Conservation (phyloP, 2,113 vertebrate genomes). For the Motacilla tschutschensis region DNA sequence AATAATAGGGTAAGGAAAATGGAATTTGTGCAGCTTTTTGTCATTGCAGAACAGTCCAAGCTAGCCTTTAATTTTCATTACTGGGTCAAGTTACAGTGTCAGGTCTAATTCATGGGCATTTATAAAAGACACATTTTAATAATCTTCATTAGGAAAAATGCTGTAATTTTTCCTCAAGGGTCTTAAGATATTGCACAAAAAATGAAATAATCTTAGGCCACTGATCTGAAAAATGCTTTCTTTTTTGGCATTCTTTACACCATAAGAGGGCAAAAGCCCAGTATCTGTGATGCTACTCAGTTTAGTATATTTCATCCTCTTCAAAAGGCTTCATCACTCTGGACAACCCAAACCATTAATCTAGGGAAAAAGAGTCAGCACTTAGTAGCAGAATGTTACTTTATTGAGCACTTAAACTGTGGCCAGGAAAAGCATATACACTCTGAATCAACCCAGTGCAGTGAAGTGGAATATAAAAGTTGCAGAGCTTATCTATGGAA, state of each 20-base stretch:
- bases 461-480: conserved; percentile 19
- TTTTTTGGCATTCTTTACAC: neutral
- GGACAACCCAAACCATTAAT: conserved; percentile 29
- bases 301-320: conserved; percentile 7
- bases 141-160: neutral
- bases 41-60: neutral
- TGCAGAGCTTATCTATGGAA: conserved; percentile 47
- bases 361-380: conserved; percentile 22
- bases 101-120: neutral
- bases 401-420: conserved; percentile 6
- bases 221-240: neutral
- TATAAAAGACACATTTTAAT: neutral
- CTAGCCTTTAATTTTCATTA: neutral
- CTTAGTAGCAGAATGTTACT: conserved; percentile 39
- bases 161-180: neutral
- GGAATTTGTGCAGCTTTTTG: conserved; percentile 3
- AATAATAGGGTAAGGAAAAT: neutral
- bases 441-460: neutral
- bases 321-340: conserved; percentile 21
- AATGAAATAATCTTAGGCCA: neutral
- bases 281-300: neutral
- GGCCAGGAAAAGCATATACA: conserved; percentile 52
- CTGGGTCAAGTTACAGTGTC: neutral
- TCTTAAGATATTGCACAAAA: neutral
- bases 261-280: neutral